Percentiles rank a stretch among this genome's conserved stretches.
Conservation (phyloP, 92 coral and sea anemone genomes). For the Scolanthus callimorphus region DNA sequence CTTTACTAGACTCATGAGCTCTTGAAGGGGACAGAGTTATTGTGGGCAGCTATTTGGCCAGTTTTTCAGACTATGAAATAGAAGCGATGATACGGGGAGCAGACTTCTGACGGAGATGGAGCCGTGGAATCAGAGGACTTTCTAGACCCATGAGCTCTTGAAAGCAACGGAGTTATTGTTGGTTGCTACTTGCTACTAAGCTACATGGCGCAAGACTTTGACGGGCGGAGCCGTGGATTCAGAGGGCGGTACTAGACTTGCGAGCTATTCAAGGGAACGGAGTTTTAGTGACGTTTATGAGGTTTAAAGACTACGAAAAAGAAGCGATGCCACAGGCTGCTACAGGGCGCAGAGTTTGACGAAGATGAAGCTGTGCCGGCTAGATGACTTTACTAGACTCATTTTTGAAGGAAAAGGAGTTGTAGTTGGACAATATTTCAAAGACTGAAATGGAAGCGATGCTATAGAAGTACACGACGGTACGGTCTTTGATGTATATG, state of each 20-base stretch:
- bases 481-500: slow-evolving; percentile 86
- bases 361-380: slow-evolving; percentile 78
- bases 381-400: too few relatives aligned
- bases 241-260: too few relatives aligned
- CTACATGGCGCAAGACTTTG: slow-evolving; percentile 79
- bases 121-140: slow-evolving; percentile 77
- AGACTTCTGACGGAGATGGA: slow-evolving; percentile 86
- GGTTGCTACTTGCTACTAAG: slow-evolving; percentile 80
- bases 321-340: slow-evolving; percentile 91
- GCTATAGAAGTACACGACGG: slow-evolving; percentile 63
- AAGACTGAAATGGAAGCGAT: slow-evolving; percentile 81
- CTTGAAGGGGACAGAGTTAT: too few relatives aligned
- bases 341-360: slow-evolving; percentile 78
- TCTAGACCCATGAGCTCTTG: too few relatives aligned
- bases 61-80: slow-evolving; percentile 77
- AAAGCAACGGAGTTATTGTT: slow-evolving; percentile 72
- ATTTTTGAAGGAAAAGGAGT: too few relatives aligned
- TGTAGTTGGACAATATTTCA: too few relatives aligned
- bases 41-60: too few relatives aligned
- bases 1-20: too few relatives aligned
- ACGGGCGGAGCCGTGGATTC: slow-evolving; percentile 76
- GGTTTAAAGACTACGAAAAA: slow-evolving; percentile 78
- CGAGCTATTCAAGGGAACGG: too few relatives aligned
- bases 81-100: slow-evolving; percentile 82
- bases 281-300: too few relatives aligned